Conservation (phyloP, 2,888 invertebrate species). For the Capitulum mitella region DNA sequence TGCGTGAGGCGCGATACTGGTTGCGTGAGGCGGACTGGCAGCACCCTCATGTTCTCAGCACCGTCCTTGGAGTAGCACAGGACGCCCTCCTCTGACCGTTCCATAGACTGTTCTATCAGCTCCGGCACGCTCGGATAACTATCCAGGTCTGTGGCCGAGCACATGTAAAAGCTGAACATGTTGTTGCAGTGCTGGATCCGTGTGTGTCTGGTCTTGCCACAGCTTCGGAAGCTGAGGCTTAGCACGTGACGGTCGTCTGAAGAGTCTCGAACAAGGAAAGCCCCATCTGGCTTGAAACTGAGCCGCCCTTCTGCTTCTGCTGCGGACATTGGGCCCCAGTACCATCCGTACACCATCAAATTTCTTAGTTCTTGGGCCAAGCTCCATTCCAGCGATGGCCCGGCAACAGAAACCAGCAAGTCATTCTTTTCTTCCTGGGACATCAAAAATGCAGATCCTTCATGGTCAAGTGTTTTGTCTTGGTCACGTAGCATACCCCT, state of each 20-base stretch:
- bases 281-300: conserved; percentile 61
- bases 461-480: not conserved
- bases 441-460: not conserved
- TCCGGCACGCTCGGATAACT: conserved; percentile 58
- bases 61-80: conserved; percentile 64
- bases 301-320: conserved; percentile 63
- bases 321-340: conserved; percentile 68
- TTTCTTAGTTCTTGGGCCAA: conserved; percentile 47
- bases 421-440: not conserved
- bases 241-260: conserved; percentile 62
- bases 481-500: not conserved
- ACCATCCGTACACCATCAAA: conserved; percentile 56
- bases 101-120: conserved; percentile 65
- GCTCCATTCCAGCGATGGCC: conserved; percentile 39
- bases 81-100: conserved; percentile 59
- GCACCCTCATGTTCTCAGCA: conserved; percentile 59
- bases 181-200: conserved; percentile 65
- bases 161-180: conserved; percentile 48
- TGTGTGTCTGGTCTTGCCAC: conserved; percentile 62
- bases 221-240: conserved; percentile 62
- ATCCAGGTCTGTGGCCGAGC: conserved; percentile 48
- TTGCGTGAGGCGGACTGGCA: conserved; percentile 63
- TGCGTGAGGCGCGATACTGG: conserved; percentile 67
- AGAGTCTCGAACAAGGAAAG: conserved; percentile 70
- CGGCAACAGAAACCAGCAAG: not conserved